phyloP scores from a whole-genome alignment of 2,113 vertebrate species.

The Erinaceus europaeus region DNA sequence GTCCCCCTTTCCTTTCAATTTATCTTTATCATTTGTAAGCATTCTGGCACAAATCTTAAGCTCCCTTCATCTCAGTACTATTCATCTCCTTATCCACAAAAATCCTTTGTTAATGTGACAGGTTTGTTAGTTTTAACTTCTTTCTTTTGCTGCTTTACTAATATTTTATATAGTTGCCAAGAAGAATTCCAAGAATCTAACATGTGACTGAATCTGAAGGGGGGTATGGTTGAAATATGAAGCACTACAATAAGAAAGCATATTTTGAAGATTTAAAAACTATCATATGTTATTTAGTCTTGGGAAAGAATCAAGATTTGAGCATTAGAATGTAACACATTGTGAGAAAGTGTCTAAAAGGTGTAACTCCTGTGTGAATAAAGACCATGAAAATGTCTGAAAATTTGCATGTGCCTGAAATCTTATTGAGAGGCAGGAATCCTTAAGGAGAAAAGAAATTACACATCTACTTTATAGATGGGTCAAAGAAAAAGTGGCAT shows the following conservation, averaged over 20 bases:
- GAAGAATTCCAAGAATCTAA: background rate
- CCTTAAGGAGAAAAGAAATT: background rate
- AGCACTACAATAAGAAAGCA: constrained; percentile 1
- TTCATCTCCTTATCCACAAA: no score
- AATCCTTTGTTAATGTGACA: no score
- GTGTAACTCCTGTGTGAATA: background rate
- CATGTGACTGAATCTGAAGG: background rate
- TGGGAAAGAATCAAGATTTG: background rate
- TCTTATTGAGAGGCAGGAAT: background rate
- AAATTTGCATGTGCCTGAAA: background rate
- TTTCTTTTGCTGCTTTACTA: no score
- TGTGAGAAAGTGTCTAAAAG: background rate
- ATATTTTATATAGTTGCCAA: background rate
- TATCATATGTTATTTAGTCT: background rate
- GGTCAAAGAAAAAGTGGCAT: background rate
- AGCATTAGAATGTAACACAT: background rate
- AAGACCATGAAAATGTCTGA: background rate
- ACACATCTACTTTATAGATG: background rate
- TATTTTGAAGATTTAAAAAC: background rate
- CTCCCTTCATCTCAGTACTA: no score
- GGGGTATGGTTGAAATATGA: background rate
- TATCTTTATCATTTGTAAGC: no score
- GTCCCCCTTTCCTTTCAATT: no score
- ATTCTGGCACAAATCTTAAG: no score
- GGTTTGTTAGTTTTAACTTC: no score